Conservation (phyloP, 2,888 invertebrate species). For the Rhorus exstirpatorius region DNA sequence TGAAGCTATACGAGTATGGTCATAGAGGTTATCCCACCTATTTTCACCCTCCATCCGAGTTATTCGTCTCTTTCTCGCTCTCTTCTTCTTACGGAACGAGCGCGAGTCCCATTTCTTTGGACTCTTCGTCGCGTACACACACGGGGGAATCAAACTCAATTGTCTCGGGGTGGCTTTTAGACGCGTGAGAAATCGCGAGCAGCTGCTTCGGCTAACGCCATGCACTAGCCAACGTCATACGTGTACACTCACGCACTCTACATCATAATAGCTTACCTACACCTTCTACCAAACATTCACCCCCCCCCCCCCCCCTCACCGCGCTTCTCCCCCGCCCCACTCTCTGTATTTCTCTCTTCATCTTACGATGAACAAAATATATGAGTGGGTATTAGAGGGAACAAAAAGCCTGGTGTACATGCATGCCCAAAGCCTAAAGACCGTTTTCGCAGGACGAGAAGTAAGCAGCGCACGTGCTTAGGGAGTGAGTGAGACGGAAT, state of each 20-base stretch:
- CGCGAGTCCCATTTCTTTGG: slow-evolving; percentile 52
- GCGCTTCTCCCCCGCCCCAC: not conserved
- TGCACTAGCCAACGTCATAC: slow-evolving; percentile 66
- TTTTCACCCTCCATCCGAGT: slow-evolving; percentile 34
- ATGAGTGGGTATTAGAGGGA: slow-evolving; percentile 47
- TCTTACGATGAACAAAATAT: slow-evolving; percentile 36
- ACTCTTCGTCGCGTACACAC: slow-evolving; percentile 48
- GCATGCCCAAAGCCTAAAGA: slow-evolving; percentile 43
- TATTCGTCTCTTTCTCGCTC: slow-evolving; percentile 12
- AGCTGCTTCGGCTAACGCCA: slow-evolving; percentile 78
- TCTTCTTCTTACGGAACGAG: slow-evolving; percentile 39
- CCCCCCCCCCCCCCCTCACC: not conserved
- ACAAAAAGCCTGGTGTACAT: slow-evolving; percentile 40
- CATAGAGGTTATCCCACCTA: slow-evolving; percentile 53
- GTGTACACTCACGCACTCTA: slow-evolving; percentile 70
- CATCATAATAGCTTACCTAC: slow-evolving; percentile 40
- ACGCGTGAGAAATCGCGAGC: slow-evolving; percentile 85
- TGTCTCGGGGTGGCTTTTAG: slow-evolving; percentile 85
- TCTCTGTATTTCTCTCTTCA: slow-evolving; percentile 13
- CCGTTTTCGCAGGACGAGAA: slow-evolving; percentile 42
- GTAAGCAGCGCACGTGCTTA: slow-evolving; percentile 63
- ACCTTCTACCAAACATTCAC: slow-evolving; percentile 43
- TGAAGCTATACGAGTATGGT: slow-evolving; percentile 37
- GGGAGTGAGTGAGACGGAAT: slow-evolving; percentile 36
- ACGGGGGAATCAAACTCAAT: slow-evolving; percentile 83